Evolutionary conservation across 2,888 invertebrate genomes (phyloP), one percentile per base, ranked within the genome.

Genomic region (Doris montereyensis): DNA sequence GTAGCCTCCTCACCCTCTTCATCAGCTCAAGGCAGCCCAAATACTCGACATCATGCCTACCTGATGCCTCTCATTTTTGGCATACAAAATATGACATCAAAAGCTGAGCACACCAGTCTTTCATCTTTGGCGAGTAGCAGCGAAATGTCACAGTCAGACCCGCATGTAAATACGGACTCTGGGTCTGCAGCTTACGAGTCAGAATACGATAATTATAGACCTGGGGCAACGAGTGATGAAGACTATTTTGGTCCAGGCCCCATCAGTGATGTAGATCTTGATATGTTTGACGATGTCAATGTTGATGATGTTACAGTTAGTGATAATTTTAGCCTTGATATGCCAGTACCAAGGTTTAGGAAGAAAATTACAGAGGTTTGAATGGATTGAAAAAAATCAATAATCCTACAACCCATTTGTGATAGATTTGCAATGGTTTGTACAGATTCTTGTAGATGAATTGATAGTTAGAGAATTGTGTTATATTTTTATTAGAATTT

Each of bases 171-270:
- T 81, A 84, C 87, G 52, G 90, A 90, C 78, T 88, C 87, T 0
- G 86, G 88, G 1, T 90, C 91, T 10, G 85, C 87, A 75, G 94
- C 96, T 85, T 97, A 97, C 91, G 96, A 96, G 89, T 94, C 94
- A 3, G 94, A 95, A 87, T 94, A 94, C 88, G 94, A 95, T 89
- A 94, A 94, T 88, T 94, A 93, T 86, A 92, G 94, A 81, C 92
- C 94, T 1, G 91, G 91, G 2, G 88, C 92, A 88, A 86, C 88
- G 35, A 91, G 91, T 81, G 92, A 92, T 82, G 92, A 92, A 65
- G 92, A 92, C 76, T 89, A 88, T 78, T 91, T 91, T 83, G 85
- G 89, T 26, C 87, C 87, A 1, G 92, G 90, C 35, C 89, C 89
- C 1, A 86, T 89, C 72, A 91, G 89, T 83, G 91, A 91, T 83